Conservation (phyloP, 2,888 invertebrate genomes). For the Pedicia rivosa region DNA sequence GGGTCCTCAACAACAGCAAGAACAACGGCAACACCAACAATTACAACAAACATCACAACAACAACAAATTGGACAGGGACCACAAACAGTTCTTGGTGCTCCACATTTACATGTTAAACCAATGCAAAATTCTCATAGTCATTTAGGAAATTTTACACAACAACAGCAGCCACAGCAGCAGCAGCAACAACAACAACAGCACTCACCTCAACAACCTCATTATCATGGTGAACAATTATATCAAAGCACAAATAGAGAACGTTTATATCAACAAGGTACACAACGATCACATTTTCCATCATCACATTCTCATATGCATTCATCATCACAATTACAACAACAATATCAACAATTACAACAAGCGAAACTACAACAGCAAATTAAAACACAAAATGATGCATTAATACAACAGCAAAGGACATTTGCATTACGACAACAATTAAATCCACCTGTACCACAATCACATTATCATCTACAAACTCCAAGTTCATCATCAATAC, state of each 20-base stretch:
- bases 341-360: slow-evolving; percentile 34
- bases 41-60: neutral
- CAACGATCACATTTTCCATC: slow-evolving; percentile 38
- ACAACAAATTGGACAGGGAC: slow-evolving; percentile 15
- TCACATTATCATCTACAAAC: slow-evolving; percentile 28
- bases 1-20: slow-evolving; percentile 35
- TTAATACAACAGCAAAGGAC: slow-evolving; percentile 46
- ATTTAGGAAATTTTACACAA: neutral
- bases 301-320: slow-evolving; percentile 16
- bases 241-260: slow-evolving; percentile 32
- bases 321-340: slow-evolving; percentile 22
- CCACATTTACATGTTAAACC: slow-evolving; percentile 1
- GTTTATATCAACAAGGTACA: slow-evolving; percentile 40
- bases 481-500: slow-evolving; percentile 23
- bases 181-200: slow-evolving; percentile 13
- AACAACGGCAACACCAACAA: slow-evolving; percentile 32
- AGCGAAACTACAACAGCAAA: slow-evolving; percentile 44
- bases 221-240: slow-evolving; percentile 26
- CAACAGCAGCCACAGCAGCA: slow-evolving; percentile 8
- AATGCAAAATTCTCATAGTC: slow-evolving; percentile 5
- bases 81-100: no score
- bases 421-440: slow-evolving; percentile 42
- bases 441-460: slow-evolving; percentile 40
- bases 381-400: slow-evolving; percentile 46
- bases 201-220: slow-evolving; percentile 8